These are phyloP conservation scores for Aphelinus atriplicis DNA, from an alignment of 1,140 invertebrate species.

Conservation along the genomic window DNA sequence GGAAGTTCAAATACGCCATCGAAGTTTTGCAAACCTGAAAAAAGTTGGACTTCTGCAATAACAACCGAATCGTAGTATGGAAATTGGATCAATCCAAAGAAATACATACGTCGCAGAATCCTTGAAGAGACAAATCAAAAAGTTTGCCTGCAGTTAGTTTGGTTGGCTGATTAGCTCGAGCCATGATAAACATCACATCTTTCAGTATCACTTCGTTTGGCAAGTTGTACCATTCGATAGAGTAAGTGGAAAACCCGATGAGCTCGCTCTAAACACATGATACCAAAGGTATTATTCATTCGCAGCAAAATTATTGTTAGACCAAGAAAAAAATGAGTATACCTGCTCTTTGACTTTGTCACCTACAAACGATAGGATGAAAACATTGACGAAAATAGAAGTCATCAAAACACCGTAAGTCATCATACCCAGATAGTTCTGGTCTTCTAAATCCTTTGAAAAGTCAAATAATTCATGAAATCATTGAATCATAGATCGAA, in stretches of 20 bases:
- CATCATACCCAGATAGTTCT: slow-evolving; percentile 46
- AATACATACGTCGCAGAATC: slow-evolving; percentile 50
- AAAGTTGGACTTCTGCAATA: background rate
- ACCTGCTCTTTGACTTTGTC: slow-evolving; percentile 56
- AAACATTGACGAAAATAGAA: slow-evolving; percentile 55
- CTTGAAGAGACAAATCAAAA: slow-evolving; percentile 50
- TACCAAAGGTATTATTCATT: background rate
- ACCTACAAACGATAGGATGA: slow-evolving; percentile 54
- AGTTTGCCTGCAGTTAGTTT: slow-evolving; percentile 50
- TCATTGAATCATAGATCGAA: background rate
- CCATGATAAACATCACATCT: slow-evolving; percentile 49
- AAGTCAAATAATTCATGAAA: background rate
- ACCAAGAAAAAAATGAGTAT: background rate
- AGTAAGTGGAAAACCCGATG: slow-evolving; percentile 47
- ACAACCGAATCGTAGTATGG: background rate
- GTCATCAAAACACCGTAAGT: slow-evolving; percentile 56
- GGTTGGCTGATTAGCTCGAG: slow-evolving; percentile 45
- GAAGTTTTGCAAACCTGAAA: slow-evolving; percentile 54
- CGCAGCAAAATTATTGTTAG: background rate
- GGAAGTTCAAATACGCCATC: slow-evolving; percentile 55
- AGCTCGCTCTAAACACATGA: slow-evolving; percentile 44
- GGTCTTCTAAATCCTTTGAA: slow-evolving; percentile 54
- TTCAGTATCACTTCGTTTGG: slow-evolving; percentile 42
- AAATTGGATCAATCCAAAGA: background rate
- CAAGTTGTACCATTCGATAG: slow-evolving; percentile 48